A percentile compares a stretch with the other conserved stretches of the same genome.
Evolutionary conservation across 92 coral and sea anemone species (phyloP).

Genomic region (Paramuricea clavata): DNA sequence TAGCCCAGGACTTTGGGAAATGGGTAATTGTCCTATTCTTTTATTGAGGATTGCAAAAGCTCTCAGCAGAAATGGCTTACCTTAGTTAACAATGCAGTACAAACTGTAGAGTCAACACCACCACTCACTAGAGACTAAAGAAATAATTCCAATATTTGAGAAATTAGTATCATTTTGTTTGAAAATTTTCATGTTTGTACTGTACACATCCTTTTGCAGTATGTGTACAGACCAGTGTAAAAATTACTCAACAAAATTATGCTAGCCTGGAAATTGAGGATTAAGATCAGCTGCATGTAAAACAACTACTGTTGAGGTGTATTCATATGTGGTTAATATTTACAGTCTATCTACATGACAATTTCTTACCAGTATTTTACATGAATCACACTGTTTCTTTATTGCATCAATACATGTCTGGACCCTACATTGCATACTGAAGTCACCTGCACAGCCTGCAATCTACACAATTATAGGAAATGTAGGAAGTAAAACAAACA

Average conservation of each 20-base stretch:
- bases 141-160: no score
- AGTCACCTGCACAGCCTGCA: slow-evolving; percentile 90
- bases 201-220: no score
- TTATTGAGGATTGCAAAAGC: no score
- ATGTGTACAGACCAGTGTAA: no score
- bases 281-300: neutral
- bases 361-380: slow-evolving; percentile 85
- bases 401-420: slow-evolving; percentile 83
- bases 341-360: neutral
- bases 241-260: no score
- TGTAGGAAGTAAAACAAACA: neutral
- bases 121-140: slow-evolving; percentile 93
- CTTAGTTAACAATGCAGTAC: slow-evolving; percentile 94
- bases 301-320: neutral
- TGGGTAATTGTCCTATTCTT: no score
- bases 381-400: slow-evolving; percentile 75
- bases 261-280: no score
- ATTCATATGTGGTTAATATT: neutral
- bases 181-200: no score
- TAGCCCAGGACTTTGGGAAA: no score
- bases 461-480: slow-evolving; percentile 56
- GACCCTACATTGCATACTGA: slow-evolving; percentile 85
- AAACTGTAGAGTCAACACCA: slow-evolving; percentile 97
- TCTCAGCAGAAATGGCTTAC: slow-evolving; percentile 32
- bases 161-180: no score